These are phyloP conservation scores for Trimorus sp. DNA, from an alignment of 2,888 invertebrate species.

Conservation along the genomic window DNA sequence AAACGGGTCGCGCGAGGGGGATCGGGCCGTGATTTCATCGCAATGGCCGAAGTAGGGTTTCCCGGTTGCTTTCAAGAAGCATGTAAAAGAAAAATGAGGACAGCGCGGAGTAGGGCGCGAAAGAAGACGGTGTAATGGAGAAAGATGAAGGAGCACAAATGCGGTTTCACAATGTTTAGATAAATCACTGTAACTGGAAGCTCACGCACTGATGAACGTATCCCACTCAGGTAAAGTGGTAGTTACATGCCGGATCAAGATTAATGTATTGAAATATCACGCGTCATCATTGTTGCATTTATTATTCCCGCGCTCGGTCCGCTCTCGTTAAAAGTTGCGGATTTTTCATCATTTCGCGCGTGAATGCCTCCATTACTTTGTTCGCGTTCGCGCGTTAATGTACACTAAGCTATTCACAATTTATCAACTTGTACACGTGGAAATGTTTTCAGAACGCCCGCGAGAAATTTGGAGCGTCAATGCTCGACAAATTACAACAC, in stretches of 20 bases:
- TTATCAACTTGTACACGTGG: slow-evolving; percentile 30
- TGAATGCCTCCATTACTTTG: slow-evolving; percentile 38
- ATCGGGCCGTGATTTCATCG: slow-evolving; percentile 65
- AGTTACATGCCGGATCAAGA: slow-evolving; percentile 64
- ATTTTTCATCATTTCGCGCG: slow-evolving; percentile 50
- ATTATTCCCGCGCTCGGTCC: slow-evolving; percentile 46
- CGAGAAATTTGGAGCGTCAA: no score
- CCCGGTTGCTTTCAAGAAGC: slow-evolving; percentile 64
- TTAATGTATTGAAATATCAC: slow-evolving; percentile 67
- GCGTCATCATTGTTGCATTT: slow-evolving; percentile 66
- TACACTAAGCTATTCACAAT: slow-evolving; percentile 35
- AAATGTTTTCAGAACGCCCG: slow-evolving; percentile 21
- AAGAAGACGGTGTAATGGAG: slow-evolving; percentile 67
- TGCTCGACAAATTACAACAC: neutral
- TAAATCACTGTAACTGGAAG: slow-evolving; percentile 66
- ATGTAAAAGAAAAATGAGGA: slow-evolving; percentile 67
- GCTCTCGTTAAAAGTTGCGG: slow-evolving; percentile 48
- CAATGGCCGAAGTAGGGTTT: slow-evolving; percentile 66
- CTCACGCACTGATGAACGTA: slow-evolving; percentile 66
- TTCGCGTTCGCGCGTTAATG: slow-evolving; percentile 32
- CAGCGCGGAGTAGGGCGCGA: slow-evolving; percentile 52
- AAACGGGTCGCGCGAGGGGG: slow-evolving; percentile 64
- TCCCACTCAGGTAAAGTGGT: slow-evolving; percentile 63
- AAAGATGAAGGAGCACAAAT: slow-evolving; percentile 67
- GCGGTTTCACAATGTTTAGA: slow-evolving; percentile 66